A percentile compares a stretch with the other conserved stretches of the same genome.
Evolutionary conservation across 2,797 vertebrate species (phyloP).

Genomic region (Microctenopoma stevenorrisi): DNA sequence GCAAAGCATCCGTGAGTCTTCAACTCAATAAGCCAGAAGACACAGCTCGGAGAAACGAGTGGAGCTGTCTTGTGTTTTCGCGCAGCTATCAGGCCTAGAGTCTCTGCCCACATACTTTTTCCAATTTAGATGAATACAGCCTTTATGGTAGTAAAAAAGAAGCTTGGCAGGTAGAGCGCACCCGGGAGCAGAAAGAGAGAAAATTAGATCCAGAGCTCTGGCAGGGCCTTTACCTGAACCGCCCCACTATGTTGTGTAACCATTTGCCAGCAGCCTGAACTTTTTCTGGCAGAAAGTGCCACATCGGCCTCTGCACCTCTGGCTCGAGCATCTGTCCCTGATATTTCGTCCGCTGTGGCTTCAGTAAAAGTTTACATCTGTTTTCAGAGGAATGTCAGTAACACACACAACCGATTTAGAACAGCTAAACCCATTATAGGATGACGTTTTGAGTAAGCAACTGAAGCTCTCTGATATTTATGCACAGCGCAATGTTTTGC

Average conservation of each 20-base stretch:
- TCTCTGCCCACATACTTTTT: constrained; percentile 75
- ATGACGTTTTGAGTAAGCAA: constrained; percentile 39
- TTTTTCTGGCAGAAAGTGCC: constrained; percentile 73
- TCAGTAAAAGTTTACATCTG: constrained; percentile 46
- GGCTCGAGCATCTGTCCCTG: constrained; percentile 46
- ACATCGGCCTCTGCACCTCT: constrained; percentile 28
- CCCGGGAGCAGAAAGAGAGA: constrained; percentile 76
- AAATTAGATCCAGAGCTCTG: constrained; percentile 86
- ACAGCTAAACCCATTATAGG: constrained; percentile 22
- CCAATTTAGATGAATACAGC: constrained; percentile 80
- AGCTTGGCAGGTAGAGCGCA: constrained; percentile 80
- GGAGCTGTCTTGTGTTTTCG: constrained; percentile 58
- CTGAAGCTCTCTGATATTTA: not conserved
- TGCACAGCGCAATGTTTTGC: constrained; percentile 17
- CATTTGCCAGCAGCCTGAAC: constrained; percentile 65
- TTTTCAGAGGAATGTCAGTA: constrained; percentile 38
- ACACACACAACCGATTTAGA: constrained; percentile 26
- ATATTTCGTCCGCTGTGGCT: constrained; percentile 48
- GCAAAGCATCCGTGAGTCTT: constrained; percentile 37
- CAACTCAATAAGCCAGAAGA: constrained; percentile 45
- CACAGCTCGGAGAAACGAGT: constrained; percentile 55
- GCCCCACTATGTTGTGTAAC: constrained; percentile 70
- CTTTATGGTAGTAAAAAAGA: constrained; percentile 80
- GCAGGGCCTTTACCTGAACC: constrained; percentile 77
- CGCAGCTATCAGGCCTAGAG: constrained; percentile 64